Conservation (phyloP, 2,113 vertebrate species). For the Dendropsophus ebraccatus region DNA sequence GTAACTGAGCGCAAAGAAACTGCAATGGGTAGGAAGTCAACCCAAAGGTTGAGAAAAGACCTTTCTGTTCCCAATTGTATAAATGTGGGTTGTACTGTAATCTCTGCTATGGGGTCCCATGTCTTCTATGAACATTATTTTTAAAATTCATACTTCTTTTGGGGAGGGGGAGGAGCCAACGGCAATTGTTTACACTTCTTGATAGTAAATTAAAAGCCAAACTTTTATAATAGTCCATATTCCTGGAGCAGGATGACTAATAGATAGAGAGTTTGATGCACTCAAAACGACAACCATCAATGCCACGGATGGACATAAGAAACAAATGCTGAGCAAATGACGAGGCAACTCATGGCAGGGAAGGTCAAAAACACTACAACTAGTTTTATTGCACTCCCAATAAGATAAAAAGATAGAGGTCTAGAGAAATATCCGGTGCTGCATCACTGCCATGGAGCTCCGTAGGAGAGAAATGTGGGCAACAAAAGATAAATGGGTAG, state of each 20-base stretch:
- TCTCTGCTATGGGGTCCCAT: too few species aligned
- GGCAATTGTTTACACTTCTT: too few species aligned
- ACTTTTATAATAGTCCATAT: too few species aligned
- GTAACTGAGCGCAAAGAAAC: too few species aligned
- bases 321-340: conserved; percentile 46
- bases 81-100: too few species aligned
- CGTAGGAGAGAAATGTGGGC: conserved; percentile 58
- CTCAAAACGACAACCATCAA: neutral
- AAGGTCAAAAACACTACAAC: conserved; percentile 58
- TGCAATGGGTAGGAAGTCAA: too few species aligned
- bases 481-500: conserved; percentile 58
- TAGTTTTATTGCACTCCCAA: conserved; percentile 59
- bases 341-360: conserved; percentile 51
- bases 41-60: too few species aligned
- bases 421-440: conserved; percentile 57
- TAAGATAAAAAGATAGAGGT: conserved; percentile 59
- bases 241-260: neutral
- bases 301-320: neutral
- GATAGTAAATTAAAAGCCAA: too few species aligned
- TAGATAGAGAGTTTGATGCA: conserved; percentile 4
- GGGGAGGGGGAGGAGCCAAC: too few species aligned
- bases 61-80: too few species aligned
- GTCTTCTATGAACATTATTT: too few species aligned
- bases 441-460: conserved; percentile 59
- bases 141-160: too few species aligned